Evolutionary conservation across 2,113 vertebrate species (phyloP).

Genomic region (Tychaedon coryphoeus): DNA sequence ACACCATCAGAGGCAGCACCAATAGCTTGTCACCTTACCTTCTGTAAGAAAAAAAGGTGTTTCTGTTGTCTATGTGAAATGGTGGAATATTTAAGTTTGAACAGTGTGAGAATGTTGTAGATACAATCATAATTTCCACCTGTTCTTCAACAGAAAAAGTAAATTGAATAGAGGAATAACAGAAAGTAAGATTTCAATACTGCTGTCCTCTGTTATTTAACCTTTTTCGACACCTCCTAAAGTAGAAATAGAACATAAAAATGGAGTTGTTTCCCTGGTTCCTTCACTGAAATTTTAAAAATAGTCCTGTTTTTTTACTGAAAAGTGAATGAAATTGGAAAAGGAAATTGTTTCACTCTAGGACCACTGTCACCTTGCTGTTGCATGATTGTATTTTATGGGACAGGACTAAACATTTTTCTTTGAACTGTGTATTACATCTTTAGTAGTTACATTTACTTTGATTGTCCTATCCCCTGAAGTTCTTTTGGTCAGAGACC

Average conservation of each 20-base stretch:
- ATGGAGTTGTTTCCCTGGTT: neutral
- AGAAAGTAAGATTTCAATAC: neutral
- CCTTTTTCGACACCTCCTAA: neutral
- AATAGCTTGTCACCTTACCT: neutral
- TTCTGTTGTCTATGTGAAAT: neutral
- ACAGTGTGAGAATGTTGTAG: neutral
- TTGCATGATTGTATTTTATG: neutral
- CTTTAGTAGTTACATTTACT: neutral
- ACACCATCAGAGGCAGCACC: constrained; percentile 6
- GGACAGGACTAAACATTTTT: neutral
- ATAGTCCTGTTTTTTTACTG: neutral
- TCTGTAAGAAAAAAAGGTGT: neutral
- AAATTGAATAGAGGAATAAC: neutral
- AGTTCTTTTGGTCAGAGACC: neutral
- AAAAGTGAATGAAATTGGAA: neutral
- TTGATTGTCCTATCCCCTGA: neutral
- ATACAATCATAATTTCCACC: neutral
- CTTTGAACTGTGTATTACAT: neutral
- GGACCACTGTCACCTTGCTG: neutral
- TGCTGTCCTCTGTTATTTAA: neutral
- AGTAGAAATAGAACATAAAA: neutral
- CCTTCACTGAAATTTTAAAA: neutral
- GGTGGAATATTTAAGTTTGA: neutral
- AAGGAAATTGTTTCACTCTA: neutral
- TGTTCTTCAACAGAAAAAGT: neutral